Evolutionary conservation across 2,888 invertebrate species (phyloP), one percentile per base, ranked within the genome.

Genomic region (Protonemura montana): DNA sequence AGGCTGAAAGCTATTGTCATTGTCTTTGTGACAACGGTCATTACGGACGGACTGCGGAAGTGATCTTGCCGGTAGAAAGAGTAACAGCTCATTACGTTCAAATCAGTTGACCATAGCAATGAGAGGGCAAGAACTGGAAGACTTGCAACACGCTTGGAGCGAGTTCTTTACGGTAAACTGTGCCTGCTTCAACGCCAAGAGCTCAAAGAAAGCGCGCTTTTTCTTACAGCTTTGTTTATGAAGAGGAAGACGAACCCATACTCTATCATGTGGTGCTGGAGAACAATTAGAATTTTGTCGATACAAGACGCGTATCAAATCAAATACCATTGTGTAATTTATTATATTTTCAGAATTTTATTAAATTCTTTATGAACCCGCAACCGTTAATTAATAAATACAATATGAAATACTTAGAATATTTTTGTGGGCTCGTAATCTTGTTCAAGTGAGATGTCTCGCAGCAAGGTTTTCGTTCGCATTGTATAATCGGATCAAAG

Each of bases 21-120:
- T 59, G 59, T 59, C 59, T 59, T 59, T 59, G 21, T 59, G 59
- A 59, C 59, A 59, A 59, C 59, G 59, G 21, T 13, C 59, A 59
- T 59, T 59, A 59, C 59, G 13, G 59, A 59, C 59, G 59, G 59
- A 59, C 59, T 59, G 59, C 59, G 59, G 59, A 59, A 59, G 59
- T 59, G 16, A 59, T 59, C 59, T 59, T 59, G 59, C 59, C 21
- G 59, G 59, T 59, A 59, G 59, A 59, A 59, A 59, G 59, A 81
- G 81, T 30, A 81, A 81, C 30, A 81, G 81, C 30, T 30, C 81
- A 29, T 29, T 29, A 81, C 81, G 81, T 27, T 81, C 30, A 78
- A 29, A 81, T 81, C 81, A 81, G 30, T 81, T 81, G 30, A 29
- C 81, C 81, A 81, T 81, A 29, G 59, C 59, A 59, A 59, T 59